Conservation (phyloP, 2,888 invertebrate genomes). For the Chrysolina oricalcia region DNA sequence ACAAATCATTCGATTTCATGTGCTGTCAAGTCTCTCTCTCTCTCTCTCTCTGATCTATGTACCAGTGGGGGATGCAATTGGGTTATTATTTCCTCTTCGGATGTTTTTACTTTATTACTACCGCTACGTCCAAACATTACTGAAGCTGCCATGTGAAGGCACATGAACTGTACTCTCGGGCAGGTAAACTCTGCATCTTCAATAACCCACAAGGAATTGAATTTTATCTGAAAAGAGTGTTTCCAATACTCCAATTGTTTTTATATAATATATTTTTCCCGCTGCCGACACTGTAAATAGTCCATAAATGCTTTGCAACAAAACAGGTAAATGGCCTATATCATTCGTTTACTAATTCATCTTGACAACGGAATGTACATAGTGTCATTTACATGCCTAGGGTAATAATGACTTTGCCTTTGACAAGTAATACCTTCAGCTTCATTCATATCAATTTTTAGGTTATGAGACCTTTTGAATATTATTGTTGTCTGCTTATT, state of each 20-base stretch:
- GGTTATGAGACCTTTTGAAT: too few species aligned
- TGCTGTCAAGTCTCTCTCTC: slow-evolving; percentile 12
- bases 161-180: slow-evolving; percentile 19
- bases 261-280: background rate
- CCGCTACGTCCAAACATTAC: slow-evolving; percentile 15
- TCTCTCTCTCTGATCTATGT: background rate
- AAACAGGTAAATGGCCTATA: too few species aligned
- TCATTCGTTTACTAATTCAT: too few species aligned
- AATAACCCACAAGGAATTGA: background rate
- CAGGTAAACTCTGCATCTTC: slow-evolving; percentile 18
- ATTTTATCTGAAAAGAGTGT: background rate
- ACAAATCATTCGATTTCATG: background rate
- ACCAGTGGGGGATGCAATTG: background rate
- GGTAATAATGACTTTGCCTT: too few species aligned
- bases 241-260: background rate
- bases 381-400: too few species aligned
- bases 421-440: too few species aligned
- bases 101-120: too few species aligned
- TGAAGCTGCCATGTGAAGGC: slow-evolving; percentile 28
- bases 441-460: too few species aligned
- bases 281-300: too few species aligned
- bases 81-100: slow-evolving; percentile 1
- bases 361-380: too few species aligned
- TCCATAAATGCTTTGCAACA: too few species aligned
- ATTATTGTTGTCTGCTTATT: too few species aligned